These are phyloP conservation scores for Azorinus chamasolen DNA, from an alignment of 2,888 invertebrate genomes.

Conservation along the genomic window DNA sequence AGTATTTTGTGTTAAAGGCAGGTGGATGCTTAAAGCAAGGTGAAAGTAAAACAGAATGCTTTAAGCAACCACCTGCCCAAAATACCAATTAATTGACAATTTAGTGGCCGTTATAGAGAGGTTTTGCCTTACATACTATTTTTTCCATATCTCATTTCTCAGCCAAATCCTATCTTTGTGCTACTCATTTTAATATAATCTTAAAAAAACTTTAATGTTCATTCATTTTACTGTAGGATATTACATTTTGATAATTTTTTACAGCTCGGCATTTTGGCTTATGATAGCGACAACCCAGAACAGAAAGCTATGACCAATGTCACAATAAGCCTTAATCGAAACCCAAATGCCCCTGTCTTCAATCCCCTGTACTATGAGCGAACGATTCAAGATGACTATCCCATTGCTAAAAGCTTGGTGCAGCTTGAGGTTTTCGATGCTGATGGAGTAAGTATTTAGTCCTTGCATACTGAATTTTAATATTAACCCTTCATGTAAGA, in stretches of 20 bases:
- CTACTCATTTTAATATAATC: neutral
- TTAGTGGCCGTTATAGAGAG: too few species aligned
- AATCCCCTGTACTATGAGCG: conserved; percentile 53
- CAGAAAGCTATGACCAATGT: conserved; percentile 71
- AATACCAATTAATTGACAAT: too few species aligned
- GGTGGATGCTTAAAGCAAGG: too few species aligned
- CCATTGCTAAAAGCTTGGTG: conserved; percentile 71
- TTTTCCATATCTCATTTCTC: neutral
- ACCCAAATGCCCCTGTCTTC: conserved; percentile 75
- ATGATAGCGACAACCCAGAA: conserved; percentile 68
- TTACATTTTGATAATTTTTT: conserved; percentile 15
- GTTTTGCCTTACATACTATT: too few species aligned
- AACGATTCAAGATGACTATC: conserved; percentile 72
- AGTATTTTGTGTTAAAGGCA: too few species aligned
- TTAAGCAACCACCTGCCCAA: too few species aligned
- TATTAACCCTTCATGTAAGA: too few species aligned
- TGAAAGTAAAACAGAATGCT: too few species aligned
- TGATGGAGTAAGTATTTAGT: conserved; percentile 74
- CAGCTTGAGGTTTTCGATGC: conserved; percentile 73
- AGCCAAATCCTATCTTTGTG: neutral
- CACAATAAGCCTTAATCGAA: conserved; percentile 77
- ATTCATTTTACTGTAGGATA: neutral
- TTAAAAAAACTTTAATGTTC: neutral
- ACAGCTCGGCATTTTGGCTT: conserved; percentile 72
- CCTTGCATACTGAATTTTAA: neutral